Percentiles rank a stretch among this genome's conserved stretches.
Evolutionary conservation across 2,797 vertebrate species (phyloP).

Genomic region (Sitta carolinensis): DNA sequence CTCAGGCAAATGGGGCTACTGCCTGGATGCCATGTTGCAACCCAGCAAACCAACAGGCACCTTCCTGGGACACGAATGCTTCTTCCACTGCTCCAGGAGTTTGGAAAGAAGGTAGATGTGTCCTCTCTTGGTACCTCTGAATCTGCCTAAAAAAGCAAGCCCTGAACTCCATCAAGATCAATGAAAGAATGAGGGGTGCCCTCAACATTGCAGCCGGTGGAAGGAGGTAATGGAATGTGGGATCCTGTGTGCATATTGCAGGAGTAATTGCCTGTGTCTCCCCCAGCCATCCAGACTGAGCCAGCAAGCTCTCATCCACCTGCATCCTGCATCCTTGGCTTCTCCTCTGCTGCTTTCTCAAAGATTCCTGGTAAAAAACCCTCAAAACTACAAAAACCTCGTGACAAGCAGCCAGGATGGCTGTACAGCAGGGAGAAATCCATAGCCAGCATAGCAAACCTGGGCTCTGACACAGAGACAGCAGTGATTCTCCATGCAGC

Average conservation of each 20-base stretch:
- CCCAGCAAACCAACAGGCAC: rapidly evolving
- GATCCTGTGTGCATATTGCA: not conserved
- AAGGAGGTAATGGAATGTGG: rapidly evolving
- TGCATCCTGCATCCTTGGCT: not conserved
- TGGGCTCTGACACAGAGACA: not conserved
- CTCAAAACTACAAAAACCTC: not conserved
- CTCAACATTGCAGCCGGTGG: not conserved
- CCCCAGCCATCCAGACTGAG: not conserved
- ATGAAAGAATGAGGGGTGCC: not conserved
- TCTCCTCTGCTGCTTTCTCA: not conserved
- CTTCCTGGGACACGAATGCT: not conserved
- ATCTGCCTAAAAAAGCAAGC: not conserved
- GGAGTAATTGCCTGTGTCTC: not conserved
- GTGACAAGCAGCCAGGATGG: not conserved
- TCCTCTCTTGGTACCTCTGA: not conserved
- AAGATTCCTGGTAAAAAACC: not conserved
- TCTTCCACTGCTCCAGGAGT: not conserved
- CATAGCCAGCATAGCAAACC: not conserved
- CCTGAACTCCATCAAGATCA: not conserved
- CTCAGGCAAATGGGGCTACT: not conserved
- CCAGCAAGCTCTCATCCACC: not conserved
- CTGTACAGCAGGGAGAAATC: not conserved
- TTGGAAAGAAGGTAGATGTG: not conserved
- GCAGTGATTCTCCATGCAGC: not conserved
- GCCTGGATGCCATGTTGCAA: not conserved